Evolutionary conservation across 2,888 invertebrate genomes (phyloP).

Genomic region (Flabesymbios commensalis): DNA sequence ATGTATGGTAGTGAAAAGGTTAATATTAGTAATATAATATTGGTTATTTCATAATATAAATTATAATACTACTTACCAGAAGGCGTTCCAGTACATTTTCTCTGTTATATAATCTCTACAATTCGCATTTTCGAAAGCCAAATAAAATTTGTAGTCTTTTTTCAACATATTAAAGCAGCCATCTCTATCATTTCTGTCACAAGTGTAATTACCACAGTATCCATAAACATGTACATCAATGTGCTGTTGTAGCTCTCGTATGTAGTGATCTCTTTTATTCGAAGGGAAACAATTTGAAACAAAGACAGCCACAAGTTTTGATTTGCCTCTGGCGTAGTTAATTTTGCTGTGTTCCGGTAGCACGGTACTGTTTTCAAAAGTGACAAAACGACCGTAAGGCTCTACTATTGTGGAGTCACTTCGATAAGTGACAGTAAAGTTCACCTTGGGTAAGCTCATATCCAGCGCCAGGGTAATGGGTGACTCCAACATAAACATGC

Average conservation of each 20-base stretch:
- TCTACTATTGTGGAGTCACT: too few species aligned
- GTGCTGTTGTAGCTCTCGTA: conserved; percentile 79
- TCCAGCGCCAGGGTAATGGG: too few species aligned
- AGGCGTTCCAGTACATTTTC: conserved; percentile 28
- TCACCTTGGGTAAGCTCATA: too few species aligned
- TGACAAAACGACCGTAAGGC: too few species aligned
- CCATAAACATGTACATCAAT: conserved; percentile 66
- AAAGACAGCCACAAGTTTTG: conserved; percentile 94
- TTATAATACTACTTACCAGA: conserved; percentile 22
- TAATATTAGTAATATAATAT: too few species aligned
- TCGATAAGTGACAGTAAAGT: too few species aligned
- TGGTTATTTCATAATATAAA: too few species aligned
- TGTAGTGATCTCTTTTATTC: conserved; percentile 86
- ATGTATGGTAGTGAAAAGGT: too few species aligned
- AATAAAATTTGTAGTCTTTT: conserved; percentile 29
- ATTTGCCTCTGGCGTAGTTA: conserved; percentile 77
- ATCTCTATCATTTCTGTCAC: conserved; percentile 57
- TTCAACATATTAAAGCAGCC: conserved; percentile 19
- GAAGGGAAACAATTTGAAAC: conserved; percentile 95
- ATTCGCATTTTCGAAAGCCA: conserved; percentile 38
- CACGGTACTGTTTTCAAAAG: too few species aligned
- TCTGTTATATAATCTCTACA: conserved; percentile 37
- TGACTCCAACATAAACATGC: too few species aligned
- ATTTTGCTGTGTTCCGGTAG: too few species aligned
- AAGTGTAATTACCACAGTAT: conserved; percentile 78